A percentile compares a stretch with the other conserved stretches of the same genome.
Evolutionary conservation across 2,113 vertebrate species (phyloP).

Genomic region (Ariopsis seemanni): DNA sequence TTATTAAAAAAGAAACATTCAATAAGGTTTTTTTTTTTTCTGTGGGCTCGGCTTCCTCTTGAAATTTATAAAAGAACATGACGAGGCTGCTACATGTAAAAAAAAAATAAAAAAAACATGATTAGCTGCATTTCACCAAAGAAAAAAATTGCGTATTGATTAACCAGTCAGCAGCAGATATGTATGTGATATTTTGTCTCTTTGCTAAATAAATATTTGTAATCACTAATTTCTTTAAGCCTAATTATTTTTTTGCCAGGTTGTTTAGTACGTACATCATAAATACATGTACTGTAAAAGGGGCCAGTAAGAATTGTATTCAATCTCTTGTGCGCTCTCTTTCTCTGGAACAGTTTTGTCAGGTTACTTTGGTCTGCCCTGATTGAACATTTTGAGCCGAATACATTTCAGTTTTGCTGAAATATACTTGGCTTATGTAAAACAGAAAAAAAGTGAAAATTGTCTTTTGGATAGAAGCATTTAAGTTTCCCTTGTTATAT

Average conservation of each 20-base stretch:
- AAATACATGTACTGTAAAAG: neutral
- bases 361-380: neutral
- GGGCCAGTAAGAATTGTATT: neutral
- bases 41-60: neutral
- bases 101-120: neutral
- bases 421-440: neutral
- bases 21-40: neutral
- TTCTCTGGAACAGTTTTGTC: neutral
- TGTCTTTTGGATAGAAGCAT: neutral
- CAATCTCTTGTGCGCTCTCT: no score
- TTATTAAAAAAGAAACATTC: conserved; percentile 68
- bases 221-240: neutral
- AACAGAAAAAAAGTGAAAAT: neutral
- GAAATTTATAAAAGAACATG: neutral
- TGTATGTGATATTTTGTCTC: conserved; percentile 5
- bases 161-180: neutral
- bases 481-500: neutral
- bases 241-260: neutral
- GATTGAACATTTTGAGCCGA: neutral
- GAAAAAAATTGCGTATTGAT: neutral
- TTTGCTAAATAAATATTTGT: conserved; percentile 18
- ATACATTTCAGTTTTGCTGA: neutral
- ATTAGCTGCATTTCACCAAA: conserved; percentile 5
- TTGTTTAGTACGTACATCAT: neutral
- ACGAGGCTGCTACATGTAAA: neutral